Base-by-base conservation (phyloP, 2,113 vertebrate species). In the Paramisgurnus dabryanus region DNA sequence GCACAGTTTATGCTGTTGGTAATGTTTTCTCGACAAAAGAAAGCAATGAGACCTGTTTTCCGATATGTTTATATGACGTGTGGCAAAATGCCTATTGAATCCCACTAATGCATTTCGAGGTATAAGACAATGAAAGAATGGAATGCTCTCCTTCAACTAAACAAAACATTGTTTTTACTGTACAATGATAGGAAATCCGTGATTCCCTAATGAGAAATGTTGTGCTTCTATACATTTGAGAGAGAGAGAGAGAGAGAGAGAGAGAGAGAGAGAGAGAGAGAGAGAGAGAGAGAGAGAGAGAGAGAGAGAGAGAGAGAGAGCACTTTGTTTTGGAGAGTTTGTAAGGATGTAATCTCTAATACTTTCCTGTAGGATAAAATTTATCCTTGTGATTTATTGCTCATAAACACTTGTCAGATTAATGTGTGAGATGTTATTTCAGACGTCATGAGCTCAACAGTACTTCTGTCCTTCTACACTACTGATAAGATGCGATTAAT, bases 181-280 rank as follows among this genome's bases (percentile, higher is more conserved):
- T 15, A 13, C 64, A 67, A 15, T 53, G 58, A 43, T 58, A 72
- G 68, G 78, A 72, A 55, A 34, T 76, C 43, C 50, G 49, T 11
- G 8, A 7, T 27, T 61, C 40, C 64, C 76, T 78, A 73, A 50
- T 60, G 50, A 65, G 60, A 18, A 53, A 22, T 68, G 34, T 75
- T 55, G 11, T 74, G 43, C 53, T 78, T 75, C n/a, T 69, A 1
- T 78, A 0, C 39, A 41, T 17, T 34, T 18, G n/a, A 18, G 17
- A 58, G 7, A 34, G 27, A 34, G 27, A 34, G 27, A 34, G 27
- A 34, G 27, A 34, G 3, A 34, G 27, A 34, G 27, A 34, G 27
- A 34, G 27, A 34, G 3, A 22, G 22, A 22, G 22, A 22, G 22
- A 22, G 22, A 22, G 22, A 22, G 22, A 22, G 22, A 22, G 22